Evolutionary conservation across 2,797 vertebrate genomes (phyloP), one percentile per base, ranked within the genome.

Genomic region (Typhlichthys eigenmanni): DNA sequence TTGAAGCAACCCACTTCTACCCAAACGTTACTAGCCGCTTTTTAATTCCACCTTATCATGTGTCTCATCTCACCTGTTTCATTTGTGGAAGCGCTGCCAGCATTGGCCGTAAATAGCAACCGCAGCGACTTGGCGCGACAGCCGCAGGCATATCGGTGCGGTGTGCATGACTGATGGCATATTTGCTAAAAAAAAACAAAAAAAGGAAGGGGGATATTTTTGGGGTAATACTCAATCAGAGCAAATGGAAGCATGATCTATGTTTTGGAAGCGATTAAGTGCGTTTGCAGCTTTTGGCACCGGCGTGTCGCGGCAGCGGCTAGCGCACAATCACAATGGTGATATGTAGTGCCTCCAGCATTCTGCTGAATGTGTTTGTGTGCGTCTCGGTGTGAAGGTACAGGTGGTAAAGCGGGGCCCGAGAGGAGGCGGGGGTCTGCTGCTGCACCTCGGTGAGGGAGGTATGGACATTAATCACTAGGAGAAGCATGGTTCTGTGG

Each of bases 381-480:
- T 71, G 66, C 52, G 76, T 74, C 78, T 60, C 75, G 55, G 47
- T 68, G 66, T 75, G 70, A 50, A 19, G 19, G 52, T 47, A 43
- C 7, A n/a, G 29, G 43, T 64, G n/a, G 29, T 13, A 14, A 43
- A 24, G 19, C 13, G 58, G 48, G 74, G 50, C 61, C 47, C 55
- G 72, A 11, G 5, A 67, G 62, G 56, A 34, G 53, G 54, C 29
- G 67, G 62, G 65, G 64, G 56, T 58, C 75, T 45, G 68, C 74
- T 83, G 84, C 78, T 77, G 81, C 51, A 51, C 24, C 24, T 29
- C 69, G 49, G 82, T 61, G 76, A 85, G 74, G 87, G 83, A 83
- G 82, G 87, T 90, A 87, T 91, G 89, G 92, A 90, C 92, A 93
- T 94, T 94, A 94, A 93, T 93, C 91, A 93, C 80, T 60, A 76